Evolutionary conservation across 2,113 vertebrate genomes (phyloP), one percentile per base, ranked within the genome.

Genomic region (Otocyon megalotis): DNA sequence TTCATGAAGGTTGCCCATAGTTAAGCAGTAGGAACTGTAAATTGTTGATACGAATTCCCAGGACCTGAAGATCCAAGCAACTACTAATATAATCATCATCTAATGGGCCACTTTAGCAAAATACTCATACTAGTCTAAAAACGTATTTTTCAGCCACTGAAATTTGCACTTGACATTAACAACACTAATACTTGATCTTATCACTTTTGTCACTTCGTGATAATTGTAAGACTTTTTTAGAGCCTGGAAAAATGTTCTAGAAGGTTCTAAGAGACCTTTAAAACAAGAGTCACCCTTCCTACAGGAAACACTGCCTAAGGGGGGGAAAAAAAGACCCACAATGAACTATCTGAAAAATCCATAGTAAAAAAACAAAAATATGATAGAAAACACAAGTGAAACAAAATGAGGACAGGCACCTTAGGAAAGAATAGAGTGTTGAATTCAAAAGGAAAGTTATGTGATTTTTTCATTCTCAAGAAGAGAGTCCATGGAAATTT

Each of bases 51-150:
- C 24, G 72, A 91, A 82, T 43, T 72, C 37, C 60, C 63, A 60
- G 50, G n/a, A 56, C 67, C 43, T n/a, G 48, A 79, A 35, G 50
- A 62, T 19, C 87, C 26, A 50, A 48, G 35, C 72, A 95, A 54
- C 19, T 54, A 65, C 71, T 76, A 65, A 53, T 32, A 32, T 3
- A 20, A 80, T 28, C 20, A 53, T 2, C 11, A 13, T 30, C 69
- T 67, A 63, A 60, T 2, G 19, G 77, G 35, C n/a, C 32, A 22
- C 63, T 88, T 72, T 6, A 94, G 58, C 71, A 84, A 87, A 97
- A 91, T 17, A 92, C 83, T 86, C 86, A 72, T 13, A 94, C 22
- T 28, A 56, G 48, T 76, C 53, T 81, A 88, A 79, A 95, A 94
- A 35, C 7, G 26, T 53, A 65, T 71, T 65, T 77, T 87, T 86